phyloP scores from a whole-genome alignment of 2,797 vertebrate species.

The Fundulus diaphanus region DNA sequence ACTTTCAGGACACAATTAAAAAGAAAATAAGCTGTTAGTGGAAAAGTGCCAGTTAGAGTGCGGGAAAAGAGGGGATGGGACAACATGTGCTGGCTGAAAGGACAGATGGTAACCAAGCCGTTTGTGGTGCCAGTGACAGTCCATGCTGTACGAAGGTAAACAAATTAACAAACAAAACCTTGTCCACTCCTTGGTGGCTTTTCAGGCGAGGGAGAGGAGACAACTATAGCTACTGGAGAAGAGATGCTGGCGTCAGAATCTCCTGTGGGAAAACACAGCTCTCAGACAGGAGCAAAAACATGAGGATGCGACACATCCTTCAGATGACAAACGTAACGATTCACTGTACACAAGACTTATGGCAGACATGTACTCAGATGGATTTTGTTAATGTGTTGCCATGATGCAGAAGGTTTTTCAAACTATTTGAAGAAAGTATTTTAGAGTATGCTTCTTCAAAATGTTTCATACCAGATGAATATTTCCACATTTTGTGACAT shows the following conservation, averaged over 20 bases:
- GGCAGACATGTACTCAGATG: neutral
- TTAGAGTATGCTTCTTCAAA: neutral
- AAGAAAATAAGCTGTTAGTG: constrained; percentile 55
- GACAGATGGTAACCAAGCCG: constrained; percentile 33
- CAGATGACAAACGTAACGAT: constrained; percentile 15
- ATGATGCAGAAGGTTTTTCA: neutral
- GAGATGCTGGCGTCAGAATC: constrained; percentile 75
- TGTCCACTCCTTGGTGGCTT: constrained; percentile 84
- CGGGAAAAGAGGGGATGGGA: constrained; percentile 37
- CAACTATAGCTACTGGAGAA: constrained; percentile 84
- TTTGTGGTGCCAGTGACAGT: constrained; percentile 51
- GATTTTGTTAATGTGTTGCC: neutral
- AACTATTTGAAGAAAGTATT: neutral
- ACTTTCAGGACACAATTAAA: constrained; percentile 25
- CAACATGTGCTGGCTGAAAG: constrained; percentile 23
- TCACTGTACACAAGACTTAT: constrained; percentile 12
- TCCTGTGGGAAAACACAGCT: constrained; percentile 79
- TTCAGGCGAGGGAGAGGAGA: constrained; percentile 84
- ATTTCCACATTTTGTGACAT: neutral
- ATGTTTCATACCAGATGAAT: neutral
- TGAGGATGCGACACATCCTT: constrained; percentile 21
- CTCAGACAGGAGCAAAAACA: constrained; percentile 55
- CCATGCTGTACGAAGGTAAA: constrained; percentile 64
- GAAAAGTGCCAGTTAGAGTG: constrained; percentile 54
- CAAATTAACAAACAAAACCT: constrained; percentile 84